Conservation (phyloP, 2,888 invertebrate species). For the Cecidostiba fungosa region DNA sequence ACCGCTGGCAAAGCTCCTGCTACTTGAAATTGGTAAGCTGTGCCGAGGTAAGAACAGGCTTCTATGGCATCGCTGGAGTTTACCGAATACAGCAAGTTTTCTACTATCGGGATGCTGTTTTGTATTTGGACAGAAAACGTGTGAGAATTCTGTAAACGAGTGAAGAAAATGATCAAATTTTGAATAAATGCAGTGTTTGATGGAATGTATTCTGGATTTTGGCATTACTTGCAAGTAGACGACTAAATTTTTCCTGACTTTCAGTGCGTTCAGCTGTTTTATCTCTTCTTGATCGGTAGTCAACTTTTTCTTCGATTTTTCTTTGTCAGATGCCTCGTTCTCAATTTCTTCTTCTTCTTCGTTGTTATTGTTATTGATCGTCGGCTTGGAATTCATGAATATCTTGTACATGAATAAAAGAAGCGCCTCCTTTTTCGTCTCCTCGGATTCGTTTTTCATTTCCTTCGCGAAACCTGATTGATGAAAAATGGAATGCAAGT, state of each 20-base stretch:
- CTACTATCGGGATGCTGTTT: constrained; percentile 84
- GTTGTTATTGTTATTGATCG: constrained; percentile 60
- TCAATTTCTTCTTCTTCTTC: constrained; percentile 64
- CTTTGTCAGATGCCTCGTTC: constrained; percentile 53
- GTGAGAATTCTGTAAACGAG: constrained; percentile 79
- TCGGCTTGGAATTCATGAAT: constrained; percentile 73
- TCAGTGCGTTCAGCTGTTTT: constrained; percentile 82
- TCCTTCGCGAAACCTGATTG: constrained; percentile 61
- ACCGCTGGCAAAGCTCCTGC: constrained; percentile 86
- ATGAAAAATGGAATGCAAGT: constrained; percentile 64
- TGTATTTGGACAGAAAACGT: constrained; percentile 82
- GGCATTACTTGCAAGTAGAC: constrained; percentile 85
- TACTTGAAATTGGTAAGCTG: constrained; percentile 89
- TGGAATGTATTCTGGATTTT: background rate
- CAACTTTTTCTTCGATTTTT: constrained; percentile 66
- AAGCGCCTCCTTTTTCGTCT: constrained; percentile 70
- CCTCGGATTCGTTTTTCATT: constrained; percentile 58
- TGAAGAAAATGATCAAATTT: background rate
- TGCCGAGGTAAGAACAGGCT: constrained; percentile 93
- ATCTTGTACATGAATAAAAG: constrained; percentile 73
- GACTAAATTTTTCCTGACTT: constrained; percentile 84
- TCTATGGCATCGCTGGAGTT: constrained; percentile 91
- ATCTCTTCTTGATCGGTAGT: constrained; percentile 72
- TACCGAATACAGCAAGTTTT: constrained; percentile 87
- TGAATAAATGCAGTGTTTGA: background rate